Base-by-base conservation (phyloP, 2,113 vertebrate species). In the Oostethus manadensis region DNA sequence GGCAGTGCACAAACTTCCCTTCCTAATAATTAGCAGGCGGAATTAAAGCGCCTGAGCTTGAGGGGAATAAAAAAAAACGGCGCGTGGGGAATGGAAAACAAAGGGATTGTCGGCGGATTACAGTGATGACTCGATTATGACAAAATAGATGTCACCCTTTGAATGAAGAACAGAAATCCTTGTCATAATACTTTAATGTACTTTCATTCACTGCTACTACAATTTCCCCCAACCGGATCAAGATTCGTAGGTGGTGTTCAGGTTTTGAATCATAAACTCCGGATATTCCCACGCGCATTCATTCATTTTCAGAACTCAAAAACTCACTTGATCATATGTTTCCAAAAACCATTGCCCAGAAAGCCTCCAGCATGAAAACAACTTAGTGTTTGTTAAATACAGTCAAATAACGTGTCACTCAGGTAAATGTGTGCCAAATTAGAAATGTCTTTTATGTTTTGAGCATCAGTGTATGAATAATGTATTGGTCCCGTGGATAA, bases 51-150 rank as follows among this genome's bases (percentile, higher is more conserved):
- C 54, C 50, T 26, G 60, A 67, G 68, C 68, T 60, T 44, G 53
- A 20, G 40, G 70, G 45, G 42, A 73, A 67, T 62, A 70, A 65
- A 72, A 56, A 74, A 60, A n/a, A n/a, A n/a, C n/a, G n/a, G n/a
- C 57, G 44, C 76, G 62, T 42, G 60, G 51, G 60, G 65, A 79
- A 73, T 76, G 66, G 63, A 58, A 55, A 66, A 18, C 59, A 65
- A 21, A 48, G 5, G n/a, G 60, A 61, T 63, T 66, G 48, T 18
- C 53, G 18, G 50, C 17, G 48, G 66, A 68, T 60, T 58, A 49
- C 58, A 42, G 9, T 16, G 51, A 71, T 57, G 69, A 43, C 48
- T 53, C 10, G 18, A 58, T 55, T n/a, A 21, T 38, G 51, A 40
- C n/a, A 14, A 38, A 14, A 14, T 18, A 26, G 1, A 51, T 51